phyloP scores from a whole-genome alignment of 1,140 invertebrate species.

The Mactra quadrangularis region DNA sequence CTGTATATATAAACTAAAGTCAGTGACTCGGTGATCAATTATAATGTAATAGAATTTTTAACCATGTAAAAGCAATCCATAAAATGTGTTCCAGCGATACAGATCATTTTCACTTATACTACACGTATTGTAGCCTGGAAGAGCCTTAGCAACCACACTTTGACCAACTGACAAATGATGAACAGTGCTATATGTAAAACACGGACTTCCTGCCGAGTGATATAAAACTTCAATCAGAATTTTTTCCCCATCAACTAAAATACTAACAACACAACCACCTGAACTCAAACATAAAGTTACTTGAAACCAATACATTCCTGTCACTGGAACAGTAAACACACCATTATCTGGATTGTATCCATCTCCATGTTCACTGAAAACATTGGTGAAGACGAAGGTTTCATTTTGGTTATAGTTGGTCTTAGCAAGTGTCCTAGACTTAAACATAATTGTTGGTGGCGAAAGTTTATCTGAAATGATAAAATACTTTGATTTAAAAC shows the following conservation, averaged over 20 bases:
- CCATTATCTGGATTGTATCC: conserved; percentile 1
- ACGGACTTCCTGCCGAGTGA: neutral
- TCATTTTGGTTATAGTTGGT: neutral
- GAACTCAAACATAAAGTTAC: neutral
- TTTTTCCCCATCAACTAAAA: neutral
- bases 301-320: neutral
- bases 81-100: conserved; percentile 14
- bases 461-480: neutral
- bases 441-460: neutral
- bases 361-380: neutral
- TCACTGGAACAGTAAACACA: neutral
- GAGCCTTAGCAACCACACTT: neutral
- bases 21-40: too few species aligned
- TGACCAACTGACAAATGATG: neutral
- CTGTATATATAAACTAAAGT: too few species aligned
- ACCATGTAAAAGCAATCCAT: neutral
- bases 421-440: neutral
- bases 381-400: conserved; percentile 3
- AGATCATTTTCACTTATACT: neutral
- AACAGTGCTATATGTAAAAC: neutral
- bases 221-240: neutral
- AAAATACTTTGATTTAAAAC: too few species aligned
- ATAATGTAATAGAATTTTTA: too few species aligned
- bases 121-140: neutral
- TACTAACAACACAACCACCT: neutral